phyloP scores from a whole-genome alignment of 2,888 invertebrate species.

The Julus scandinavius region DNA sequence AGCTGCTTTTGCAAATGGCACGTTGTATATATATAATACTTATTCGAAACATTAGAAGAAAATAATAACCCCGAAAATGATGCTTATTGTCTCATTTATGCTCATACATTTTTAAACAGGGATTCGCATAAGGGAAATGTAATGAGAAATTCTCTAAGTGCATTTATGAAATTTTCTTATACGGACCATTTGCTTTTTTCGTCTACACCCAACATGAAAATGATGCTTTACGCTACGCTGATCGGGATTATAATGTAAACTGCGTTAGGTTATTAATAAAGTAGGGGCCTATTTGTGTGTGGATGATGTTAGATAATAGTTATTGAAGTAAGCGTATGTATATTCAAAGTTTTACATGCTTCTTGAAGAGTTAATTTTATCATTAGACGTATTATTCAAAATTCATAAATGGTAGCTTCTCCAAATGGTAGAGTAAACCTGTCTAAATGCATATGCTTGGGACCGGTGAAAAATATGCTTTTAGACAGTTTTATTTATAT shows the following conservation, averaged over 20 bases:
- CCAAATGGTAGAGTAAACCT: no score
- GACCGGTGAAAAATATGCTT: no score
- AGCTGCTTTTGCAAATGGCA: background rate
- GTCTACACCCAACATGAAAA: background rate
- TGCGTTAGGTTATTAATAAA: background rate
- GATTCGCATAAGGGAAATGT: conserved; percentile 11
- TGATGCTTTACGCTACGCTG: background rate
- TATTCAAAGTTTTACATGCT: no score
- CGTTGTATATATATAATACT: background rate
- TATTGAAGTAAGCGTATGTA: no score
- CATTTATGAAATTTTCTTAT: conserved; percentile 24
- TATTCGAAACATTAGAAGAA: background rate
- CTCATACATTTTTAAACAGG: conserved; percentile 41
- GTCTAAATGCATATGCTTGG: no score
- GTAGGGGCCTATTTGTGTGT: background rate
- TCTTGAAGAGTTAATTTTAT: no score
- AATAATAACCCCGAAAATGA: conserved; percentile 41
- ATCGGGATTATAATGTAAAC: conserved; percentile 23
- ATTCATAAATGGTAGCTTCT: no score
- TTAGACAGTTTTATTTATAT: no score
- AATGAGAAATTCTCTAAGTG: conserved; percentile 19
- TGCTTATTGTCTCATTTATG: conserved; percentile 51
- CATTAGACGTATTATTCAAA: no score
- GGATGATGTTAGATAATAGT: no score
- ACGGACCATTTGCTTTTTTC: background rate